Conservation (phyloP, 1,140 invertebrate genomes). For the Procambarus virginalis region DNA sequence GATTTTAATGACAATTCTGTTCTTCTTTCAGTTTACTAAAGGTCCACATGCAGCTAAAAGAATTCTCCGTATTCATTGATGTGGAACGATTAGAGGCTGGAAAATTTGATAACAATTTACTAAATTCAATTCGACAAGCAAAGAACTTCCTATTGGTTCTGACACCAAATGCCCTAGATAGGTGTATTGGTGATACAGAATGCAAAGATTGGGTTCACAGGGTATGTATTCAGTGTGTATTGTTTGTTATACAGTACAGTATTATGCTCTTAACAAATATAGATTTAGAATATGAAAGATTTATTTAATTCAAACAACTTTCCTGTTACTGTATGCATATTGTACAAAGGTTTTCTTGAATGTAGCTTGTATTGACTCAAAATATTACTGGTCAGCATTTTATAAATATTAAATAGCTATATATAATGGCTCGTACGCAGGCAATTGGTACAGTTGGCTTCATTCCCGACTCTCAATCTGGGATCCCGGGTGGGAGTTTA, state of each 20-base stretch:
- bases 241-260: not conserved
- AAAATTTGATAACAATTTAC: constrained; percentile 98
- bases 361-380: too few relatives aligned
- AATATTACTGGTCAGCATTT: too few relatives aligned
- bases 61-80: constrained; percentile 96
- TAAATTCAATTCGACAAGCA: constrained; percentile 96
- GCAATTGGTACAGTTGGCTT: too few relatives aligned
- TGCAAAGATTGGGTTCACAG: constrained; percentile 99
- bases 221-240: constrained; percentile 76
- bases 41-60: constrained; percentile 95
- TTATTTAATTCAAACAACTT: too few relatives aligned
- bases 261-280: too few relatives aligned
- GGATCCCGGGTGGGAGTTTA: too few relatives aligned
- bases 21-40: constrained; percentile 77
- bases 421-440: too few relatives aligned
- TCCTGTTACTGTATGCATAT: too few relatives aligned
- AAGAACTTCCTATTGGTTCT: constrained; percentile 97
- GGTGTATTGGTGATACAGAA: constrained; percentile 93
- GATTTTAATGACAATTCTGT: not conserved
- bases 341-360: too few relatives aligned
- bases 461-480: too few relatives aligned
- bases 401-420: too few relatives aligned
- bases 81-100: constrained; percentile 96
- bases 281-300: too few relatives aligned
- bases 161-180: constrained; percentile 94